A percentile compares a stretch with the other conserved stretches of the same genome.
Evolutionary conservation across 2,888 invertebrate genomes (phyloP).

Genomic region (Mimachlamys varia): DNA sequence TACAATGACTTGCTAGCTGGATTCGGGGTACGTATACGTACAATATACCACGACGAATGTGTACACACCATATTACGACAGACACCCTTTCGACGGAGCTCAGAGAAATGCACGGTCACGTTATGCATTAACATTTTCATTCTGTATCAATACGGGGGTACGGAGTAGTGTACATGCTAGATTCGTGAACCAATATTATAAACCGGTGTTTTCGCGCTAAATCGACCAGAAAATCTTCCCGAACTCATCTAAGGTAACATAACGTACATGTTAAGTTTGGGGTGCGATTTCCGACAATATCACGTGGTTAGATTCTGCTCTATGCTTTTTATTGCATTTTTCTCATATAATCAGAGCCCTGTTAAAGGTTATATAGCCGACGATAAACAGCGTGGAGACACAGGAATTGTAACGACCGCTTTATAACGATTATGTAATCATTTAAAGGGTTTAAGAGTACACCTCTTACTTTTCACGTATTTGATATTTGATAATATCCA

Average conservation of each 20-base stretch:
- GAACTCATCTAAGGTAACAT: background rate
- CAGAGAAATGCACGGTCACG: background rate
- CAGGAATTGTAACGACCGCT: too few species aligned
- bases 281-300: background rate
- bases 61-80: too few species aligned
- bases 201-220: background rate
- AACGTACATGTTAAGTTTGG: background rate
- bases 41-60: too few species aligned
- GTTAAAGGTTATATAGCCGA: too few species aligned
- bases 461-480: background rate
- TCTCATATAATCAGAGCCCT: too few species aligned
- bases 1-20: too few species aligned
- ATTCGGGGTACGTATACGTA: too few species aligned
- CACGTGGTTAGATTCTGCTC: background rate
- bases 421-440: too few species aligned
- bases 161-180: background rate
- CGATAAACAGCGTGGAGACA: too few species aligned
- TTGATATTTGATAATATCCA: background rate
- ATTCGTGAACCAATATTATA: background rate
- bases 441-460: background rate
- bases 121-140: background rate
- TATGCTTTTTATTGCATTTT: too few species aligned
- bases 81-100: background rate
- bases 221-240: background rate
- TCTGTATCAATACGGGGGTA: background rate